Evolutionary conservation across 2,113 vertebrate genomes (phyloP), one percentile per base, ranked within the genome.

Genomic region (Phrynocephalus versicolor): DNA sequence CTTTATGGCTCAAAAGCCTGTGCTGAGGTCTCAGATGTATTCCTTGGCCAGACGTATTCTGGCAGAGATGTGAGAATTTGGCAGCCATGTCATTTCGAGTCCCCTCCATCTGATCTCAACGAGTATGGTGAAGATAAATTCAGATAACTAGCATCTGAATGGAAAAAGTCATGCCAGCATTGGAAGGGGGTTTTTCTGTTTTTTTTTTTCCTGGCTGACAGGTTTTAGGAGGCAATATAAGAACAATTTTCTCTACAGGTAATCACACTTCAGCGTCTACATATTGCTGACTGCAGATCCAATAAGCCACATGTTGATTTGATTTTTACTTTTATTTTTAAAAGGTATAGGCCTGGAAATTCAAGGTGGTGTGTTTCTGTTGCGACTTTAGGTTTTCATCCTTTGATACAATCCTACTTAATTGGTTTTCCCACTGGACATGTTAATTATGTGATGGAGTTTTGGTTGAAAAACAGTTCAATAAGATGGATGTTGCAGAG

Each of bases 361-460:
- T n/a, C 51, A 27, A 57, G 69, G 86, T 62, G 77, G 33, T 81
- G 0, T 0, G 80, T 84, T 33, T 5, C 6, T 88, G 86, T 85
- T 89, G 69, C 83, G 70, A 90, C 89, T 84, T 35, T 57, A 92
- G 67, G 71, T 85, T 88, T 71, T 90, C 70, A 87, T 90, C 91
- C 0, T 0, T 85, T 85, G 91, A 92, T 88, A 84, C 0, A 82
- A 4, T 92, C 90, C 70, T 86, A 83, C 92, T 92, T 90, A 87
- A 90, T 91, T 85, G 87, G 64, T 88, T 92, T 91, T 89, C 89
- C 91, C 87, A 70, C 81, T 65, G 76, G 91, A 88, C 77, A 89
- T 57, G 18, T 93, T 91, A 92, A 89, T 45, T 89, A 81, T 67
- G 82, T 0, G 23, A 84, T 82, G 90, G 81, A 80, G 60, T 83